Base-by-base conservation (phyloP, 2,888 invertebrate genomes). In the Cactoblastis cactorum region DNA sequence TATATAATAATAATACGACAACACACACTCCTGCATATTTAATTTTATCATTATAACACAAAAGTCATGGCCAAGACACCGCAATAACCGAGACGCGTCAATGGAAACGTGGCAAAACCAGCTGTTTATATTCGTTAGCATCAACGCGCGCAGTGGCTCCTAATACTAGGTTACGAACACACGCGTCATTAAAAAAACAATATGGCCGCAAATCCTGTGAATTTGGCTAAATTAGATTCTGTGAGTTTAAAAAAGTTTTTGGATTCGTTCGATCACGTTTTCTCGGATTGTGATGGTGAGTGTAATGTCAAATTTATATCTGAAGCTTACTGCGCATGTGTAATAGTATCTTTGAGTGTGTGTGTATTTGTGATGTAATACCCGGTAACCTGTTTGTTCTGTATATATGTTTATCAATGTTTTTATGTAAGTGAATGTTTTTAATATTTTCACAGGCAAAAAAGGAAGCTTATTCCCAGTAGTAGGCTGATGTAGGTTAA, bases 201-300 rank as follows among this genome's bases (percentile, higher is more conserved):
- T n/a, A 69, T 69, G 60, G 71, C 69, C 71, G 38, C 58, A 6
- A 61, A 58, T 11, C 81, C 86, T 24, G 74, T 83, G 59, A 71
- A 89, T 61, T 60, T 93, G 33, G 65, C 76, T 32, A 81, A 83
- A 41, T 64, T 92, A 6, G 67, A 81, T 12, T 69, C 78, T 47
- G 74, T 75, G 38, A 89, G 90, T 39, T 74, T 92, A 12, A 77
- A 84, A 56, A 67, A 73, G 53, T 92, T 92, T 62, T 56, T 95
- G 8, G 82, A 91, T 58, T 92, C 92, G 1, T 92, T 95, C 60
- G 95, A 95, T 69, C 93, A 93, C 60, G 92, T 95, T 47, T 90
- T 95, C 53, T 93, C 94, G 39, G 95, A 95, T 72, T 95, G 95
- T 72, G 95, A 95, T 76, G 95, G 95, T 93, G 74, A 77, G 90